phyloP scores from a whole-genome alignment of 2,113 vertebrate genomes.

The Scytalopus superciliaris region DNA sequence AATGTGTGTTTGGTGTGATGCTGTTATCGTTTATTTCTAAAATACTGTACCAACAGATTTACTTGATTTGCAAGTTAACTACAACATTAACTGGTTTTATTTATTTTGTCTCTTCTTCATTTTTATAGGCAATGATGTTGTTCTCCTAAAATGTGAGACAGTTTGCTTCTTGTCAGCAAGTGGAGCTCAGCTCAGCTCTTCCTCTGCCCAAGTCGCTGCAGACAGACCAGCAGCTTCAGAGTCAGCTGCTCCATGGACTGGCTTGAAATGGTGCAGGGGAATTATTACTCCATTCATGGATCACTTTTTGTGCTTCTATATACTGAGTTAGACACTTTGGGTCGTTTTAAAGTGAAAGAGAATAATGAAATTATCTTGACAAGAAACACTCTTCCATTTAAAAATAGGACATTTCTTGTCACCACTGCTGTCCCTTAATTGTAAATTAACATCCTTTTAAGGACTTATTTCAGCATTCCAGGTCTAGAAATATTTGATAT shows the following conservation, averaged over 20 bases:
- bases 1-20: conserved; percentile 83
- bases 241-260: conserved; percentile 29
- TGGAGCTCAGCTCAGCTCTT: conserved; percentile 77
- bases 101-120: conserved; percentile 81
- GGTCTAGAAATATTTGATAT: background rate
- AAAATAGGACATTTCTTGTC: conserved; percentile 12
- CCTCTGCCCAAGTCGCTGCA: conserved; percentile 64
- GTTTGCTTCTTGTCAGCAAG: conserved; percentile 82
- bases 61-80: conserved; percentile 84
- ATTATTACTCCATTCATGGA: background rate
- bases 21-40: conserved; percentile 81
- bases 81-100: conserved; percentile 83
- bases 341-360: conserved; percentile 26
- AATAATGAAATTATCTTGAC: background rate
- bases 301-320: background rate
- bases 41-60: conserved; percentile 84
- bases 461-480: background rate
- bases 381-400: background rate
- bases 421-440: conserved; percentile 6
- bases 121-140: conserved; percentile 80
- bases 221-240: conserved; percentile 32
- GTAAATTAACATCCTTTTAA: conserved; percentile 17
- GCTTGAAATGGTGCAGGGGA: background rate
- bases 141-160: conserved; percentile 81
- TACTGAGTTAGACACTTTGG: background rate